phyloP scores from a whole-genome alignment of 2,888 invertebrate genomes.

The Netelia fuscicornis region DNA sequence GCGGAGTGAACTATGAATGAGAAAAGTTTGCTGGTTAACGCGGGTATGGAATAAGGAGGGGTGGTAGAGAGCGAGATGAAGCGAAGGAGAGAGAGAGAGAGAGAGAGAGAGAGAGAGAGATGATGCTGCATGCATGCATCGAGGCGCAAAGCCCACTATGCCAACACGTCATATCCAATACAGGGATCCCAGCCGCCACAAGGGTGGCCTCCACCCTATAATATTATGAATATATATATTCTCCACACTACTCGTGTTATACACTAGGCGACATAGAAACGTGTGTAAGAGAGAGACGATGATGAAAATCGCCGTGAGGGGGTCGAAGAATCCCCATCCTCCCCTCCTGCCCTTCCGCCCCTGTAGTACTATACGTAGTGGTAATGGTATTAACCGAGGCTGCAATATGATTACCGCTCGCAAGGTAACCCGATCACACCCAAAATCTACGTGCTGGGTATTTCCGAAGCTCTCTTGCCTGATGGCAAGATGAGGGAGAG shows the following conservation, averaged over 20 bases:
- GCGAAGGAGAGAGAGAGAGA: constrained; percentile 23
- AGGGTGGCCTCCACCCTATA: constrained; percentile 54
- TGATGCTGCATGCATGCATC: constrained; percentile 78
- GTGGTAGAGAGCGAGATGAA: neutral
- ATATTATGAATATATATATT: constrained; percentile 2
- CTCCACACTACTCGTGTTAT: neutral
- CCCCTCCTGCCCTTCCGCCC: constrained; percentile 46
- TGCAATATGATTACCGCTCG: constrained; percentile 84
- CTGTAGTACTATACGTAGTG: constrained; percentile 75
- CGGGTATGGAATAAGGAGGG: constrained; percentile 35
- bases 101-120: constrained; percentile 31
- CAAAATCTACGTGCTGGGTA: constrained; percentile 80
- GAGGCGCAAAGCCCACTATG: constrained; percentile 82
- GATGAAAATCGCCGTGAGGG: constrained; percentile 74
- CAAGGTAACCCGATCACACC: constrained; percentile 84
- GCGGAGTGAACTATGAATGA: constrained; percentile 67
- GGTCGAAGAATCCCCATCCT: constrained; percentile 70
- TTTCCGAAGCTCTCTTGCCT: constrained; percentile 61
- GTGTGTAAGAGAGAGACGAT: constrained; percentile 64
- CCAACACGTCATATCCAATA: constrained; percentile 84
- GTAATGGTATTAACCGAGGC: constrained; percentile 84
- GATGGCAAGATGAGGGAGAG: constrained; percentile 59
- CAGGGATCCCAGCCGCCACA: constrained; percentile 72
- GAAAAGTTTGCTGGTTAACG: constrained; percentile 71
- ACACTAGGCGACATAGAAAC: constrained; percentile 53